Base-by-base conservation (phyloP, 2,113 vertebrate species). In the Empidonax traillii region DNA sequence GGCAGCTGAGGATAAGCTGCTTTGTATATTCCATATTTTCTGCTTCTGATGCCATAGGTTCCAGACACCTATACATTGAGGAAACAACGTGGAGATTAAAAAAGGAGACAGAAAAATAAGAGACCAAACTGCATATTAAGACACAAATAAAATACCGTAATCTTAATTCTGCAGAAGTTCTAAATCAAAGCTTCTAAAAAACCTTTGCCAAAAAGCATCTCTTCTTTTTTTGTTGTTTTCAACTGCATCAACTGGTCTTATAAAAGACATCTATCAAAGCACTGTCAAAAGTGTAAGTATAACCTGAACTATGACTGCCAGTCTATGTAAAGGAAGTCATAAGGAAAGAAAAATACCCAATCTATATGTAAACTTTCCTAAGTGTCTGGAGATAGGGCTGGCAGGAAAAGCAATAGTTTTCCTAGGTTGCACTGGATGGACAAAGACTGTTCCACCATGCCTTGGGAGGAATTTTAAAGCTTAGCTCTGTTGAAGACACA, bases 21-120 rank as follows among this genome's bases (percentile, higher is more conserved):
- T 99, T 99, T 86, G 97, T 99, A 96, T 99, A 99, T 96, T 99
- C 99, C 92, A 98, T 96, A 95, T 98, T 99, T 71, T 97, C 97
- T 59, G 98, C 97, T 30, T 98, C 98, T 0, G 44, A 91, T 9
- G 96, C 58, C 24, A n/a, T 43, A 12, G 97, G 94, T 87, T 99
- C 98, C 93, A 99, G 95, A 91, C 98, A 98, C 87, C 99, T 99
- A 94, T 4, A 89, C 35, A 89, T 68, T 80, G 56, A 89, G 56
- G 53, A 58, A 43, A n/a, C 55, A 71, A 2, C 2, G 3, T 3
- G 14, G 21, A 21, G 14, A 53, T 21, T 49, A 10, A 59, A 58
- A 75, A 83, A 71, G 18, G 14, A 80, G 30, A 59, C 3, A 18
- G 30, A 96, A 81, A 71, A 89, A 15, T 39, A 94, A 84, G 19